Evolutionary conservation across 2,888 invertebrate species (phyloP), one percentile per base, ranked within the genome.

Genomic region (Nemapogon koenigi): DNA sequence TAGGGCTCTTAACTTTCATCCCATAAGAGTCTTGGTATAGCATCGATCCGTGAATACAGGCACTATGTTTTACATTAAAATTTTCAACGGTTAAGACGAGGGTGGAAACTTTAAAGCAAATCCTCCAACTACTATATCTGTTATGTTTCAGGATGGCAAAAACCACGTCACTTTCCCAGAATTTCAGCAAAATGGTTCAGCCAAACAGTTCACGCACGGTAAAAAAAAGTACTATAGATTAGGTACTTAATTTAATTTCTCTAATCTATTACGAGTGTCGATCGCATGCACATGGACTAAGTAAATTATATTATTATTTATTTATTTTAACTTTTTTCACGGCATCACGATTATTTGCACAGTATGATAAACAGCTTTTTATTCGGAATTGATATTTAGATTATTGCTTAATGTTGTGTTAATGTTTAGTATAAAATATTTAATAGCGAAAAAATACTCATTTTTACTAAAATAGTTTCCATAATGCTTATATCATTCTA

Each of bases 91-190:
- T 7, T 7, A 22, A 7, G 22, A 8, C 22, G 7, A 22, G 7
- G 10, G 7, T 22, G 22, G 6, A 22, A 22, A 22, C 22, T 7
- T 8, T 7, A 22, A 22, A 22, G 22, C 22, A 22, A 22, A 22
- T 6, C 6, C 7, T 7, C 22, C 22, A 22, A 6, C 10, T 22
- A 6, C 13, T 4, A 27, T 6, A 13, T 27, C 13, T 27, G 28
- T 27, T 10, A 28, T 27, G 28, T 81, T 82, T 43, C 78, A 91
- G 89, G 90, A 91, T 65, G 90, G 90, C 53, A 91, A 91, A 81
- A 91, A 91, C 68, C 91, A 91, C 75, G 92, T 92, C 51, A 90
- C 90, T 67, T 92, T 92, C 79, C 91, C 91, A 35, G 91, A 91
- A 79, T 90, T 92, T 70, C 90, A 91, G 73, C 91, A 91, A 78